phyloP scores from a whole-genome alignment of 2,888 invertebrate species.

The Idaea aversata region DNA sequence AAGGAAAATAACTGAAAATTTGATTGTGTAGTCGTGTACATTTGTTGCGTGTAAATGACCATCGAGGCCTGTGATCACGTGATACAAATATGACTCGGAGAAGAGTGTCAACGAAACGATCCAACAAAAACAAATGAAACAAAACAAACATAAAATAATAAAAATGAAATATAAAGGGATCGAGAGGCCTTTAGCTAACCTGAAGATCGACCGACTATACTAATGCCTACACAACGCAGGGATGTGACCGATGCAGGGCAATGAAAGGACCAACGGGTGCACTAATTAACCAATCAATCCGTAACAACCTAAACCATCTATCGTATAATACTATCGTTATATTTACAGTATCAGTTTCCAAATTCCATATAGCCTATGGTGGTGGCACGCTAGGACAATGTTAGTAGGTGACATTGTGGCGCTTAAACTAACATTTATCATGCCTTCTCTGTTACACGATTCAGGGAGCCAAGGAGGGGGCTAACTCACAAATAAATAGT shows the following conservation, averaged over 20 bases:
- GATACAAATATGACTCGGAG: conserved; percentile 70
- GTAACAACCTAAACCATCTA: conserved; percentile 38
- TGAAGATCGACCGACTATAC: conserved; percentile 53
- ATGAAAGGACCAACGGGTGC: conserved; percentile 40
- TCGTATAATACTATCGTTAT: conserved; percentile 18
- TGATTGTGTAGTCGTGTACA: conserved; percentile 63
- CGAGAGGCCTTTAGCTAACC: conserved; percentile 62
- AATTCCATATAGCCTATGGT: conserved; percentile 62
- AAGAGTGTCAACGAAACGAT: conserved; percentile 57
- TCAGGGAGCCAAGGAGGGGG: conserved; percentile 67
- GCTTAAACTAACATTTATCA: conserved; percentile 64
- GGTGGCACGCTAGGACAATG: conserved; percentile 53
- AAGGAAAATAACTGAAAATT: conserved; percentile 38
- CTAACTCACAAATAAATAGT: conserved; percentile 39
- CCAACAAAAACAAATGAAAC: conserved; percentile 29
- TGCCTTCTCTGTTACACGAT: conserved; percentile 58
- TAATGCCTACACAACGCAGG: conserved; percentile 68
- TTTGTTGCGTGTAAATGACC: conserved; percentile 61
- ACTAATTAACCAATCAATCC: conserved; percentile 34
- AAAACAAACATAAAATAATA: conserved; percentile 41
- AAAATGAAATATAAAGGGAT: conserved; percentile 44
- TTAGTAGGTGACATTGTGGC: conserved; percentile 27
- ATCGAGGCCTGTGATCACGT: conserved; percentile 61
- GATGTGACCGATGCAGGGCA: conserved; percentile 44
- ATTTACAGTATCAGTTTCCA: conserved; percentile 38